Conservation (phyloP, 2,797 vertebrate species). For the Dipus sagitta region DNA sequence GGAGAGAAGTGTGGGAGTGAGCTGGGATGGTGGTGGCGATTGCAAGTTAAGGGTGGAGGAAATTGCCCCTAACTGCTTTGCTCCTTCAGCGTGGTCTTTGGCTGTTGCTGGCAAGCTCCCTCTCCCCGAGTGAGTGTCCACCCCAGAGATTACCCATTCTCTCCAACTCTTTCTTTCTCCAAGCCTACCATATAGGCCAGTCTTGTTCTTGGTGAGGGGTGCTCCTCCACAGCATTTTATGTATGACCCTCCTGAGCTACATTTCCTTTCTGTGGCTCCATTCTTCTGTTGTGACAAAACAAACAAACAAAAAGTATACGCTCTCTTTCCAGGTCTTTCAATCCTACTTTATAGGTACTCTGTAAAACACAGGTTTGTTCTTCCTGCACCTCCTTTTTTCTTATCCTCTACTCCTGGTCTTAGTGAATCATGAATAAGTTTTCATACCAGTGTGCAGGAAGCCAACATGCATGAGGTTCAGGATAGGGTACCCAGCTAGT, state of each 20-base stretch:
- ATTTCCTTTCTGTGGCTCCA: not conserved
- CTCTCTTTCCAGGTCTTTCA: not conserved
- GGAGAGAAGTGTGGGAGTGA: slow-evolving; percentile 54
- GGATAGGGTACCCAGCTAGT: not conserved
- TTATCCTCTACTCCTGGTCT: slow-evolving; percentile 33
- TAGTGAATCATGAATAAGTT: not conserved
- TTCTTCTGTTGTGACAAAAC: slow-evolving; percentile 14
- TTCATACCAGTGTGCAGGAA: slow-evolving; percentile 30
- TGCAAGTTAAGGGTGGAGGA: slow-evolving; percentile 58
- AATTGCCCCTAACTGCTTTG: slow-evolving; percentile 29
- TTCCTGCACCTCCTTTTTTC: slow-evolving; percentile 6
- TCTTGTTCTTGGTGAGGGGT: not conserved
- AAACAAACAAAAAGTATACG: slow-evolving; percentile 3
- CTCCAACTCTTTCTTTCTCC: not conserved
- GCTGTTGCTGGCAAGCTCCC: not conserved
- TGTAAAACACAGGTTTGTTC: slow-evolving; percentile 31
- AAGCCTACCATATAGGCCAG: not conserved
- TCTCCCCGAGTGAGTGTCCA: not conserved
- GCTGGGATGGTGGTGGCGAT: slow-evolving; percentile 13
- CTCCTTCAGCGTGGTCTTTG: slow-evolving; percentile 33
- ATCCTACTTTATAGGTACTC: slow-evolving; percentile 37
- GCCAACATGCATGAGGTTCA: not conserved
- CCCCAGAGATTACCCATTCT: slow-evolving; percentile 4
- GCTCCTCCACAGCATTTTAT: not conserved
- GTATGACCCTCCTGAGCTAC: too few species aligned